Conservation (phyloP, 2,113 vertebrate species). For the Gobiocypris rarus region DNA sequence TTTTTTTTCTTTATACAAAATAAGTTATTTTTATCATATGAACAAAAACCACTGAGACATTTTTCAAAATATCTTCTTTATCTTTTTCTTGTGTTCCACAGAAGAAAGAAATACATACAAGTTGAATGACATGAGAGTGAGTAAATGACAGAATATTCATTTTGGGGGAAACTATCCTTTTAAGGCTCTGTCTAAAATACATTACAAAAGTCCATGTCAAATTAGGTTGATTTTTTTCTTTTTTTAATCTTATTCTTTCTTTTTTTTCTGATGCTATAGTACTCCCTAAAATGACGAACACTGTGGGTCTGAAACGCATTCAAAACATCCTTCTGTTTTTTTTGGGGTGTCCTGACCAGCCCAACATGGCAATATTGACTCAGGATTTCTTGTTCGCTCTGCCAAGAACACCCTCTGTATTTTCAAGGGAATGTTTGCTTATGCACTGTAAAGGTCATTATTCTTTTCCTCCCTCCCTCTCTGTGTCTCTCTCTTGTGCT, state of each 20-base stretch:
- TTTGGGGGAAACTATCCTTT: neutral
- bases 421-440: constrained; percentile 8
- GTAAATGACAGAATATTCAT: neutral
- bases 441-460: neutral
- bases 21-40: neutral
- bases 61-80: neutral
- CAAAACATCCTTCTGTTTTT: neutral
- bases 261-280: neutral
- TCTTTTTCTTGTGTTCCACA: neutral
- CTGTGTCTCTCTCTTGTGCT: too few species aligned
- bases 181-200: neutral
- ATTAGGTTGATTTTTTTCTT: too few species aligned
- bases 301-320: neutral
- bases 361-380: neutral
- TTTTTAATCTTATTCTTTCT: too few species aligned
- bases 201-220: too few species aligned
- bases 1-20: too few species aligned
- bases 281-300: neutral
- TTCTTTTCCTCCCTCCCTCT: too few species aligned
- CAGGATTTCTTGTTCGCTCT: neutral
- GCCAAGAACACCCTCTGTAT: constrained; percentile 29
- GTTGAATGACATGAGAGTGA: neutral
- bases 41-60: neutral
- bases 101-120: neutral
- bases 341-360: neutral